Evolutionary conservation across 2,797 vertebrate genomes (phyloP), one percentile per base, ranked within the genome.

Genomic region (Chromis chromis): DNA sequence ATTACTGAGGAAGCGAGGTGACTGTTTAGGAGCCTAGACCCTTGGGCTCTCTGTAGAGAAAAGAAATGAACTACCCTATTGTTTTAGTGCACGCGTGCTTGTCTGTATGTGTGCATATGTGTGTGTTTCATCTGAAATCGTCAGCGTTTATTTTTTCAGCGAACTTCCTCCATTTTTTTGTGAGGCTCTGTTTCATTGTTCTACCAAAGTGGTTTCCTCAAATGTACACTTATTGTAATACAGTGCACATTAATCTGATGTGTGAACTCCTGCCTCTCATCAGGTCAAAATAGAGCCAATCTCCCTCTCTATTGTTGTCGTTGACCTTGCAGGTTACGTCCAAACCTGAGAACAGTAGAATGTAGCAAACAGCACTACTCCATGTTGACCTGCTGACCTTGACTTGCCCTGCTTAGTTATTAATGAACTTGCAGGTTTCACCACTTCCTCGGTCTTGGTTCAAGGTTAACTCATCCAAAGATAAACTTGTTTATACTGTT

Each of bases 1-100:
- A 93, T 95, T 95, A 95, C 87, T 83, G 85, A 83, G 86, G 80
- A 86, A 87, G 85, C 67, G 59, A 87, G 85, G 85, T 78, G 86
- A 85, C 85, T 86, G 91, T 89, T 92, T 88, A 90, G 87, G 65
- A 86, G 84, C 74, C 81, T 42, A 64, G 85, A 83, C 82, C 92
- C 86, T 76, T 13, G 79, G 89, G 91, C 89, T 70, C 48, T 74
- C 44, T 65, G 66, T 55, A 48, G 69, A 76, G 74, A 86, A 74
- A 86, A 81, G 63, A 83, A 82, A 82, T 68, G 12, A 82, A 79
- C 52, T 16, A 13, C 63, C 31, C 86, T 83, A 89, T 93, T 92
- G 89, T 93, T 87, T 86, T 59, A 81, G 71, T 52, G 33, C 8
- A 16, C 1, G 53, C 25, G 28, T 80, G 74, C 58, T 39, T 74